A percentile compares a stretch with the other conserved stretches of the same genome.
phyloP scores from a whole-genome alignment of 2,113 vertebrate genomes.

The Cathartes aura region DNA sequence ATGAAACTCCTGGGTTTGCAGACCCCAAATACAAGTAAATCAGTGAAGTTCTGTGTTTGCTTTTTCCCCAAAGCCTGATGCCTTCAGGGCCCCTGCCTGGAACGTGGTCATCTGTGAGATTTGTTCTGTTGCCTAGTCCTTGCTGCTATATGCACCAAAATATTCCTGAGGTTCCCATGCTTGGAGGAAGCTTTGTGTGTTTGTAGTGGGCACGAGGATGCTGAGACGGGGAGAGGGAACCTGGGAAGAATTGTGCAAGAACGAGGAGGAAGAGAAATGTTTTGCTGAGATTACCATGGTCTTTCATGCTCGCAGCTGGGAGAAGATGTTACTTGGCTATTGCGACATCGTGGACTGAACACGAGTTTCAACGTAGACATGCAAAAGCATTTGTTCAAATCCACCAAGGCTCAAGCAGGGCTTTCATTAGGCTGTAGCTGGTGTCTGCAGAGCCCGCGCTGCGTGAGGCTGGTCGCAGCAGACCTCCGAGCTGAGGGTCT shows the following conservation, averaged over 20 bases:
- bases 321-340: neutral
- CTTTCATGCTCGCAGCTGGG: neutral
- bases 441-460: neutral
- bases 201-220: neutral
- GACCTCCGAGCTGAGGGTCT: fast-evolving
- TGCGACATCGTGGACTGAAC: neutral
- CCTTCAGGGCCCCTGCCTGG: neutral
- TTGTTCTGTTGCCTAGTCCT: neutral
- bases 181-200: neutral
- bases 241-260: neutral
- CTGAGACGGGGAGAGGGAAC: neutral
- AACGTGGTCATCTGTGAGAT: neutral
- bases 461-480: neutral
- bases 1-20: neutral
- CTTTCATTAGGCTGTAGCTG: neutral
- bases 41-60: neutral
- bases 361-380: neutral
- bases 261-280: neutral
- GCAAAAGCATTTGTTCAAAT: neutral
- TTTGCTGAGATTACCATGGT: neutral
- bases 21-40: neutral
- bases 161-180: neutral
- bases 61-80: neutral
- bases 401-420: fast-evolving
- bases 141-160: neutral